A percentile compares a stretch with the other conserved stretches of the same genome.
phyloP scores from a whole-genome alignment of 2,113 vertebrate genomes.

The Strix aluco region DNA sequence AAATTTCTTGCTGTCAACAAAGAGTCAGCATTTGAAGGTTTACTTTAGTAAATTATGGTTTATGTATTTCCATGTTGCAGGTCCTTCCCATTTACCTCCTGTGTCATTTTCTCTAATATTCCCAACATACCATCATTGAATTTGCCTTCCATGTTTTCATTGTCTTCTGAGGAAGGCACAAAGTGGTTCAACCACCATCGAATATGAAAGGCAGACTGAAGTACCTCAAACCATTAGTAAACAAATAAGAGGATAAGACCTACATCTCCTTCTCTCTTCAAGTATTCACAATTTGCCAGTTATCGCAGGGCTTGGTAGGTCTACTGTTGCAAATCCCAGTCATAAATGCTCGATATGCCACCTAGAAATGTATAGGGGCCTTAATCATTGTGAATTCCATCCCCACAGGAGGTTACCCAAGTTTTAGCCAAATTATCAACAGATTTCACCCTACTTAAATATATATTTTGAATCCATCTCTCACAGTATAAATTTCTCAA shows the following conservation, averaged over 20 bases:
- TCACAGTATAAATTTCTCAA: not conserved
- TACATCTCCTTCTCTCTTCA: not conserved
- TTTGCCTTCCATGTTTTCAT: not conserved
- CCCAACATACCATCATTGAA: not conserved
- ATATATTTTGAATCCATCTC: not conserved
- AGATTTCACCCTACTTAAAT: not conserved
- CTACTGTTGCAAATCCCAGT: not conserved
- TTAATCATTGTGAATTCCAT: not conserved
- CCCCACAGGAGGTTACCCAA: not conserved
- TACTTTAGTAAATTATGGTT: not conserved
- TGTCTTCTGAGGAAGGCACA: not conserved
- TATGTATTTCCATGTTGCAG: not conserved
- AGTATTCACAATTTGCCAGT: not conserved
- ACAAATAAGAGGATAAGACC: not conserved
- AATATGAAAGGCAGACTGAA: not conserved
- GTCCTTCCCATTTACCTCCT: not conserved
- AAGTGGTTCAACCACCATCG: not conserved
- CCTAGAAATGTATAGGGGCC: not conserved
- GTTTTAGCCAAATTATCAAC: not conserved
- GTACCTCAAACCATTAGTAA: not conserved
- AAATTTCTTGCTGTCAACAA: not conserved
- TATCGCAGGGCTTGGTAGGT: not conserved
- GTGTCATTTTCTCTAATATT: not conserved
- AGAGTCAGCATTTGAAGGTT: not conserved
- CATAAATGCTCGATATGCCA: not conserved